These are phyloP conservation scores for Xanthostigma xanthostigma DNA, from an alignment of 2,888 invertebrate genomes.

Conservation along the genomic window DNA sequence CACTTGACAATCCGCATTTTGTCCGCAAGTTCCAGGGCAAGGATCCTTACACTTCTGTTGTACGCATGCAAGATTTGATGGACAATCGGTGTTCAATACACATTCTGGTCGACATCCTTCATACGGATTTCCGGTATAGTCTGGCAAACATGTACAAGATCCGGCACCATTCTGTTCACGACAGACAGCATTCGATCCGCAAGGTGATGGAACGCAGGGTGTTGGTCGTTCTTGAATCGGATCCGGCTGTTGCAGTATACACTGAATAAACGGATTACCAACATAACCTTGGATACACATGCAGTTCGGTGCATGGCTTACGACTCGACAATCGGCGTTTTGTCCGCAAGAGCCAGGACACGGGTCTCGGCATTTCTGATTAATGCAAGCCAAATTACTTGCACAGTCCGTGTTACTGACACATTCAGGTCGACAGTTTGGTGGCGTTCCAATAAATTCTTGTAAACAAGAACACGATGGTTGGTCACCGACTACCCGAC, in stretches of 20 bases:
- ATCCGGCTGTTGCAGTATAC: slow-evolving; percentile 29
- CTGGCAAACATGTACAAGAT: slow-evolving; percentile 46
- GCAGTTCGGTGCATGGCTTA: slow-evolving; percentile 38
- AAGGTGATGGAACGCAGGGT: slow-evolving; percentile 52
- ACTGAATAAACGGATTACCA: slow-evolving; percentile 59
- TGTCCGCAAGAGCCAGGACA: slow-evolving; percentile 35
- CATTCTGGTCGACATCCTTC: slow-evolving; percentile 57
- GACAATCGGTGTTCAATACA: slow-evolving; percentile 47
- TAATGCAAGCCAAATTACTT: slow-evolving; percentile 31
- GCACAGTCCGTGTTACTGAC: slow-evolving; percentile 29
- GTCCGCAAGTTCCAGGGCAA: slow-evolving; percentile 53
- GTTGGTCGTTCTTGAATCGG: slow-evolving; percentile 32
- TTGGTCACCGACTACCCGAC: slow-evolving; percentile 38
- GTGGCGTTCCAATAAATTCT: slow-evolving; percentile 46
- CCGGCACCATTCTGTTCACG: slow-evolving; percentile 47
- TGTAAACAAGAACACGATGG: slow-evolving; percentile 45
- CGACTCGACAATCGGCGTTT: slow-evolving; percentile 32
- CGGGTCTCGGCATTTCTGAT: slow-evolving; percentile 35
- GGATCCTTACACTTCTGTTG: slow-evolving; percentile 56
- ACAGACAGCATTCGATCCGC: slow-evolving; percentile 45
- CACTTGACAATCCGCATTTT: slow-evolving; percentile 49
- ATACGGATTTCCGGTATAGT: slow-evolving; percentile 54
- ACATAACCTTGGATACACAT: slow-evolving; percentile 43
- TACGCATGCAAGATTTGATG: slow-evolving; percentile 48
- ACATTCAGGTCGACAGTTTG: slow-evolving; percentile 34